Conservation (phyloP, 1,140 invertebrate species). For the Bradynema listronoti region DNA sequence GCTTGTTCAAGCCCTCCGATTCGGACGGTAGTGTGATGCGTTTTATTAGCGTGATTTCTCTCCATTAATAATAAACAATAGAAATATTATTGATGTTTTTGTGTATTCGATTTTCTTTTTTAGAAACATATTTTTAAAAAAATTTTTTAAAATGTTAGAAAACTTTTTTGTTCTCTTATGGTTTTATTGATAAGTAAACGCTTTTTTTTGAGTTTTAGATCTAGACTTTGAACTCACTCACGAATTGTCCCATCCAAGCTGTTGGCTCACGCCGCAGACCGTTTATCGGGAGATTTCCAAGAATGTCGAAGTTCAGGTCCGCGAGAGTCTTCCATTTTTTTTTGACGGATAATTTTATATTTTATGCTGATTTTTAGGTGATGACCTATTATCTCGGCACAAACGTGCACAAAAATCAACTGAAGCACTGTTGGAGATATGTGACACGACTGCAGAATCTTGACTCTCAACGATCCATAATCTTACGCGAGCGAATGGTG, state of each 20-base stretch:
- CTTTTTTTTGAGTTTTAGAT: neutral
- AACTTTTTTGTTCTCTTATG: too few relatives aligned
- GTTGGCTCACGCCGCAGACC: too few relatives aligned
- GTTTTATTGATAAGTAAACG: neutral
- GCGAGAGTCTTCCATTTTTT: neutral
- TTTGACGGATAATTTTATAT: neutral
- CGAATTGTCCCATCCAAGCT: too few relatives aligned
- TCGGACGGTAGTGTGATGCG: too few relatives aligned
- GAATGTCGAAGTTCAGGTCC: slow-evolving; percentile 1
- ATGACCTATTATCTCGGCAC: slow-evolving; percentile 8
- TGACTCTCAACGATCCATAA: neutral
- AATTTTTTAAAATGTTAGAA: too few relatives aligned
- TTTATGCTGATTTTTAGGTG: neutral
- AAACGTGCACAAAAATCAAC: neutral
- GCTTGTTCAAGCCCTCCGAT: too few relatives aligned
- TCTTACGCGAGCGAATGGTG: neutral
- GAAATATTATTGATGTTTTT: too few relatives aligned
- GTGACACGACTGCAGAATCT: slow-evolving; percentile 4
- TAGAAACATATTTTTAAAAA: too few relatives aligned
- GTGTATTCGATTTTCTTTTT: too few relatives aligned
- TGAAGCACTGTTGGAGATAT: neutral
- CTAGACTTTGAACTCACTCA: too few relatives aligned
- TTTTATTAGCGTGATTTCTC: too few relatives aligned
- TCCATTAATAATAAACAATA: too few relatives aligned
- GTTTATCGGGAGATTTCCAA: slow-evolving; percentile 2